These are phyloP conservation scores for Balearica regulorum DNA, from an alignment of 2,797 vertebrate genomes.

Conservation along the genomic window DNA sequence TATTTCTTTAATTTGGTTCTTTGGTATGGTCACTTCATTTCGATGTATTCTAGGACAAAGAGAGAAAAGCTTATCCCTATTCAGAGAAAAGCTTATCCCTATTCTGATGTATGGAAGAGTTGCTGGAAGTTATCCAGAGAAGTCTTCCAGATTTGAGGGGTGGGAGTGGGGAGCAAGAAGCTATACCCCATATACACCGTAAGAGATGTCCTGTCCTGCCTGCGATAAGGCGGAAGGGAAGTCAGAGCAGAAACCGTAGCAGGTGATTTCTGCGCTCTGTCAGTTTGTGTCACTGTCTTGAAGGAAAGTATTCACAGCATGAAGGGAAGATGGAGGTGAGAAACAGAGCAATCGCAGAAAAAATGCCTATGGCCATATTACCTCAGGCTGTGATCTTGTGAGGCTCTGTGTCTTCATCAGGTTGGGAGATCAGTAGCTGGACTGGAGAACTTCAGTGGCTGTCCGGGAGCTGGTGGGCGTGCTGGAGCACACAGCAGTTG, in stretches of 20 bases:
- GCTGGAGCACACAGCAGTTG: neutral
- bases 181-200: neutral
- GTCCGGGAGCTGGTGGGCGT: neutral
- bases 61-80: neutral
- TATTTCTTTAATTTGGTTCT: neutral
- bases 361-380: neutral
- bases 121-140: neutral
- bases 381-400: neutral
- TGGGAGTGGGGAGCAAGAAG: neutral
- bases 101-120: neutral
- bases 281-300: neutral
- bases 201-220: neutral
- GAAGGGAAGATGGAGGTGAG: neutral
- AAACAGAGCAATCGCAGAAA: neutral
- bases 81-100: neutral
- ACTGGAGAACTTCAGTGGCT: neutral
- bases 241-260: neutral
- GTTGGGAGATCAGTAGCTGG: neutral
- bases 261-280: neutral
- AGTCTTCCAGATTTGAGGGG: neutral
- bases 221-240: neutral
- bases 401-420: accelerated
- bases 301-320: neutral
- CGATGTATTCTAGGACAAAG: neutral
- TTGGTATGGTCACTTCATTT: neutral